Base-by-base conservation (phyloP, 1,140 invertebrate genomes). In the Chionoecetes opilio region DNA sequence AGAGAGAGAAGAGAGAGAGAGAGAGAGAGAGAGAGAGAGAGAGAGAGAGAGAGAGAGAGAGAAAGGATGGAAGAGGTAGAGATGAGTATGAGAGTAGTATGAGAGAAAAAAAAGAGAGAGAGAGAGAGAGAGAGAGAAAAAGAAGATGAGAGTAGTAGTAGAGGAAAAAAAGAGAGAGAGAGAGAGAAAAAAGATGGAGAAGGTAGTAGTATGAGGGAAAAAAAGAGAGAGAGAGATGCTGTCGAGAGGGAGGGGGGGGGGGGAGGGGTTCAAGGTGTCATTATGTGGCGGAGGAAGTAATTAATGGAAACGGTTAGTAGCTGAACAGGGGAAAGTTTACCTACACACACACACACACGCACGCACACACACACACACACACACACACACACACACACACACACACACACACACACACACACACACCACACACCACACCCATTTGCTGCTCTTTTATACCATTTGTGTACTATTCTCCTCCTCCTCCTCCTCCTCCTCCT, bases 331-430 rank as follows among this genome's bases (percentile, higher is more conserved):
- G 63, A 75, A 75, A 75, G 63, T 75, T 75, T 75, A 75, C 63
- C 21, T 75, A 1, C 2, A 75, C 63, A 75, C 63, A 75, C 63
- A 75, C 63, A 75, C 63, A 75, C 63, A 75, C 41, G 14, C 41
- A 75, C 53, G n/a, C 63, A 75, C 63, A 75, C 63, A 75, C 63
- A 75, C 63, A 75, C 63, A 75, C 63, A 75, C 63, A 75, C 9
- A 75, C 63, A 75, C 63, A 75, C 63, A 75, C 63, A 75, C 63
- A 75, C 63, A 75, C 63, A 75, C 63, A 75, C 63, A 75, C 63
- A 75, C 63, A 75, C 63, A 75, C 63, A 75, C 63, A 75, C 63
- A 75, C 63, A 75, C 63, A 75, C 63, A 75, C 63, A 75, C 63
- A 75, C 63, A 75, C 63, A 75, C 63, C 63, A 75, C 63, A 75